These are phyloP conservation scores for Protonemura montana DNA, from an alignment of 2,888 invertebrate species.

Conservation along the genomic window DNA sequence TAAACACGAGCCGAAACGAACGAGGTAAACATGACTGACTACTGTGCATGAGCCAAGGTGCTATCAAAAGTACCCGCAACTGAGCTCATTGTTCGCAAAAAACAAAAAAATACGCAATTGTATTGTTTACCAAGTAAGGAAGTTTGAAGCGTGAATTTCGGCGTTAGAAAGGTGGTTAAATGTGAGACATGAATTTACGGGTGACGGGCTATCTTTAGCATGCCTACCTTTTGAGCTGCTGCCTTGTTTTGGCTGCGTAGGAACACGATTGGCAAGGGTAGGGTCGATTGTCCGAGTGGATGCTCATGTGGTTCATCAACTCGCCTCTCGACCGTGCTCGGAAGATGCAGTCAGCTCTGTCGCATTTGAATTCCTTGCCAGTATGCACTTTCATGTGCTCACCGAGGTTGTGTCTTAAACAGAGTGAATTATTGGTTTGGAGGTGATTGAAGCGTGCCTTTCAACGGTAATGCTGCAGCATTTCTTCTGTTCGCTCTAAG, in stretches of 20 bases:
- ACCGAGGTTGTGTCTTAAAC: conserved; percentile 65
- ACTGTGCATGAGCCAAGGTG: neutral
- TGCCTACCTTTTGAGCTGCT: conserved; percentile 62
- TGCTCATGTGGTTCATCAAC: conserved; percentile 63
- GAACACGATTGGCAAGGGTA: conserved; percentile 68
- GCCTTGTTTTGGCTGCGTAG: conserved; percentile 65
- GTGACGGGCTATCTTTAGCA: neutral
- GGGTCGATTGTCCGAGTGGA: conserved; percentile 63
- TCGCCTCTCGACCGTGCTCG: conserved; percentile 65
- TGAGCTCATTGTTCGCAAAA: neutral
- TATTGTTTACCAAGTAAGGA: neutral
- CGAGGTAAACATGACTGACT: conserved; percentile 12
- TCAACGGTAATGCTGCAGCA: neutral
- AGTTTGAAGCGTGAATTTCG: neutral
- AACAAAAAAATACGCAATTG: neutral
- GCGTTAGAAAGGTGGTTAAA: neutral
- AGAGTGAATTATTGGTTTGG: neutral
- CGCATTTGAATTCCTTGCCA: conserved; percentile 65
- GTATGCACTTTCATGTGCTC: conserved; percentile 68
- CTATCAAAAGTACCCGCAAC: neutral
- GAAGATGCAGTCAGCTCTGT: conserved; percentile 65
- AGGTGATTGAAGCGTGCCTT: neutral
- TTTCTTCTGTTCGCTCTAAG: neutral
- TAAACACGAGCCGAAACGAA: neutral
- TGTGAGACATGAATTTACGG: neutral